phyloP scores from a whole-genome alignment of 2,797 vertebrate species.

The Notoglanidium macrostoma region DNA sequence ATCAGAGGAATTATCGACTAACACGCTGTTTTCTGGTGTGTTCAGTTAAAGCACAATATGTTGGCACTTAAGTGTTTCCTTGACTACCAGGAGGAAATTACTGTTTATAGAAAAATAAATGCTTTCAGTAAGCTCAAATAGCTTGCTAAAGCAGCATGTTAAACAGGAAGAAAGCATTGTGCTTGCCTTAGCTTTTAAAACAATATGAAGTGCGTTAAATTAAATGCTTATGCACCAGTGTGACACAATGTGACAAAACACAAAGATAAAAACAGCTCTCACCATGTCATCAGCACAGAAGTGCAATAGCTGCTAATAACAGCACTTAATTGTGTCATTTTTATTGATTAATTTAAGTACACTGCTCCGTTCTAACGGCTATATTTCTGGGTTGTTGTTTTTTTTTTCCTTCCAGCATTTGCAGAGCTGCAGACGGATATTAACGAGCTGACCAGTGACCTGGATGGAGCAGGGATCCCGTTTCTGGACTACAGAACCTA shows the following conservation, averaged over 20 bases:
- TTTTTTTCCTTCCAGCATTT: constrained; percentile 79
- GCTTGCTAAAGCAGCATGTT: neutral
- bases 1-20: constrained; percentile 12
- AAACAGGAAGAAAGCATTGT: neutral
- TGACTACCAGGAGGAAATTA: neutral
- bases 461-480: constrained; percentile 95
- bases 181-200: neutral
- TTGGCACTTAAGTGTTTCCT: constrained; percentile 3
- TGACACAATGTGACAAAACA: neutral
- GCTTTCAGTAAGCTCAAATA: neutral
- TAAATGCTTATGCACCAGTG: neutral
- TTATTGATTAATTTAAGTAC: neutral
- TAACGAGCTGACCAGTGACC: constrained; percentile 95
- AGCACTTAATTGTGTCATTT: neutral
- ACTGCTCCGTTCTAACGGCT: neutral
- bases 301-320: neutral
- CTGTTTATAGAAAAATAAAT: constrained; percentile 1
- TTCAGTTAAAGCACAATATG: neutral
- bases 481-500: constrained; percentile 97
- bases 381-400: neutral
- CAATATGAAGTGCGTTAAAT: neutral
- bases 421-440: constrained; percentile 98
- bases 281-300: neutral
- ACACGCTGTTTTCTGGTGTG: neutral
- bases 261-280: neutral